phyloP scores from a whole-genome alignment of 2,888 invertebrate genomes.

The Drosophila paramelanica region DNA sequence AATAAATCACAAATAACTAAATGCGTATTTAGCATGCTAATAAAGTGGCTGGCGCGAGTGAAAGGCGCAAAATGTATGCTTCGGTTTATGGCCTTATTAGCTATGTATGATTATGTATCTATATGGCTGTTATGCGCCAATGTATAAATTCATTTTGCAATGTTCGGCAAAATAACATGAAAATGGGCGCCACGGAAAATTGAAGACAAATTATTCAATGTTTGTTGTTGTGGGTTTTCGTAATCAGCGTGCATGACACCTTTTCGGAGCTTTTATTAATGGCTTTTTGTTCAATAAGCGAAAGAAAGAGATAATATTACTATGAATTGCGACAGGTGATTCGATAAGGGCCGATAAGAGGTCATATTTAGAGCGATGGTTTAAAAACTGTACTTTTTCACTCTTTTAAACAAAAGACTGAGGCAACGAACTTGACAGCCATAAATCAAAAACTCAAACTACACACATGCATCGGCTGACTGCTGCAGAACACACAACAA shows the following conservation, averaged over 20 bases:
- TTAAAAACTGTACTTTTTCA: not conserved
- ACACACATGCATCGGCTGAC: not conserved
- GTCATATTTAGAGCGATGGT: too few relatives aligned
- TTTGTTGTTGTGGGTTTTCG: conserved; percentile 34
- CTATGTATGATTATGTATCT: conserved; percentile 54
- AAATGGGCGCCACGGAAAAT: conserved; percentile 52
- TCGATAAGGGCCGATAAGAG: not conserved
- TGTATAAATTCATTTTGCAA: conserved; percentile 53
- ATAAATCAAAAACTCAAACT: conserved; percentile 1
- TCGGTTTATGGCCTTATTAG: conserved; percentile 52
- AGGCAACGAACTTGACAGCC: conserved; percentile 44
- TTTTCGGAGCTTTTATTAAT: conserved; percentile 42
- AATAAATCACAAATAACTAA: conserved; percentile 30
- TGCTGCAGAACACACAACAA: conserved; percentile 12
- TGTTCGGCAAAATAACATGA: conserved; percentile 60
- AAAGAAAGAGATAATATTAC: conserved; percentile 20
- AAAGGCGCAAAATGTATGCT: conserved; percentile 46
- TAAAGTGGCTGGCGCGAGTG: conserved; percentile 56
- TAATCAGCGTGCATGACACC: conserved; percentile 48
- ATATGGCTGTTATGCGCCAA: conserved; percentile 38
- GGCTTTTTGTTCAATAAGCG: conserved; percentile 8
- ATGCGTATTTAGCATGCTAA: conserved; percentile 69
- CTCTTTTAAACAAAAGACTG: conserved; percentile 34
- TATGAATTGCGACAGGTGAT: conserved; percentile 19
- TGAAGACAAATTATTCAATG: conserved; percentile 15